These are phyloP conservation scores for Caenorhabditis panamensis DNA, from an alignment of 2,888 invertebrate genomes.

Conservation along the genomic window DNA sequence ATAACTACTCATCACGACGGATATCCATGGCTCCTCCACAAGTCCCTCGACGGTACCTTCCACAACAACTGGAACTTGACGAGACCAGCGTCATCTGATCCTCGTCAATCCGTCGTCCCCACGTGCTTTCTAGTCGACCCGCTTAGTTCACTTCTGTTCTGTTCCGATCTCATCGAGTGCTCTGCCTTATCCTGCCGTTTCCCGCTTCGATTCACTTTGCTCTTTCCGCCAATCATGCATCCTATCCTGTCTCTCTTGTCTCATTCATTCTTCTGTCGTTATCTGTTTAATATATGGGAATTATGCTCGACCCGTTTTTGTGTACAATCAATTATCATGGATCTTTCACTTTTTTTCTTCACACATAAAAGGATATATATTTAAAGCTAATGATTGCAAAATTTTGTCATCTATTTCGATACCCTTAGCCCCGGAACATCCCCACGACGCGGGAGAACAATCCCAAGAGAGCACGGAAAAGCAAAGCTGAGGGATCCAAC, in stretches of 20 bases:
- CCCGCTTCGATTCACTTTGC: slow-evolving; percentile 20
- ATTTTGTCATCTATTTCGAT: no score
- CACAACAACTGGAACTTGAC: slow-evolving; percentile 48
- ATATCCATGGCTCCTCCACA: slow-evolving; percentile 48
- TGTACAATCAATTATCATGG: slow-evolving; percentile 57
- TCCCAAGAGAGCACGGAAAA: no score
- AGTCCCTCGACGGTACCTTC: slow-evolving; percentile 53
- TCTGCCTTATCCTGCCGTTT: slow-evolving; percentile 50
- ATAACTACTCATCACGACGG: slow-evolving; percentile 30
- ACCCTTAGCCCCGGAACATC: neutral
- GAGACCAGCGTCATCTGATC: slow-evolving; percentile 53
- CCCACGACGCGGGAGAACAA: no score
- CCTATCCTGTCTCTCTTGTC: slow-evolving; percentile 21
- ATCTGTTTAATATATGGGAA: slow-evolving; percentile 55
- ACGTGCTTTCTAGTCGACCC: slow-evolving; percentile 45
- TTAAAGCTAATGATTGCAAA: no score
- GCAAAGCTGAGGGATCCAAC: no score
- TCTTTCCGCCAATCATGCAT: slow-evolving; percentile 25
- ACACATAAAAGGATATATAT: slow-evolving; percentile 12
- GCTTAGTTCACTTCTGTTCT: slow-evolving; percentile 48
- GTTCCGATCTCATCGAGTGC: slow-evolving; percentile 49
- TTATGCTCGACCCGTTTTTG: slow-evolving; percentile 39
- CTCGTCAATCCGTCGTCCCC: neutral
- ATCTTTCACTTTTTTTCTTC: slow-evolving; percentile 51
- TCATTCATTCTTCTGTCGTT: slow-evolving; percentile 30